These are phyloP conservation scores for Heliconius hermathena DNA, from an alignment of 1,140 invertebrate species.

Conservation along the genomic window DNA sequence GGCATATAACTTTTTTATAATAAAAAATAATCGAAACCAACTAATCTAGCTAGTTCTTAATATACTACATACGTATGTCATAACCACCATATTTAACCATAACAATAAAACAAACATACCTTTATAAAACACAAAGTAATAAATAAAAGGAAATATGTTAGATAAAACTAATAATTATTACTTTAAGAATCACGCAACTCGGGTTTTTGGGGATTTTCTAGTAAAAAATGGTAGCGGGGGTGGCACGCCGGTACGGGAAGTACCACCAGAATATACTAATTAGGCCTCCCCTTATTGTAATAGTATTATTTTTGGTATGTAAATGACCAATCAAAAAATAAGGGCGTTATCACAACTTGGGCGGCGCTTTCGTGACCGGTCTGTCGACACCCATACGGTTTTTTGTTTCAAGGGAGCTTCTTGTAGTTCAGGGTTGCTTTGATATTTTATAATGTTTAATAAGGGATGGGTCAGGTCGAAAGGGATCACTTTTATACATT, in stretches of 20 bases:
- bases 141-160: neutral
- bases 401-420: slow-evolving; percentile 20
- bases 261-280: slow-evolving; percentile 9
- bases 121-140: neutral
- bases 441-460: neutral
- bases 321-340: slow-evolving; percentile 52
- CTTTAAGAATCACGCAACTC: slow-evolving; percentile 2
- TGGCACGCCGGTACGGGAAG: neutral
- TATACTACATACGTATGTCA: neutral
- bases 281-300: slow-evolving; percentile 3
- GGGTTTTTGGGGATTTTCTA: neutral
- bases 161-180: neutral
- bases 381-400: slow-evolving; percentile 26
- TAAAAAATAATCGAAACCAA: neutral
- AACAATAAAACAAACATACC: slow-evolving; percentile 7
- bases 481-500: neutral
- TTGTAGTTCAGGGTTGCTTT: slow-evolving; percentile 2
- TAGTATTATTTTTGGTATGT: slow-evolving; percentile 28
- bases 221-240: neutral
- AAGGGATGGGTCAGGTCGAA: neutral
- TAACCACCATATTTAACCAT: neutral
- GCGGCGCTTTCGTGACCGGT: slow-evolving; percentile 48
- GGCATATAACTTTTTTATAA: neutral
- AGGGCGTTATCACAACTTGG: slow-evolving; percentile 56
- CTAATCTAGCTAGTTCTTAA: neutral